These are phyloP conservation scores for Beris chalybata DNA, from an alignment of 2,888 invertebrate species.

Conservation along the genomic window DNA sequence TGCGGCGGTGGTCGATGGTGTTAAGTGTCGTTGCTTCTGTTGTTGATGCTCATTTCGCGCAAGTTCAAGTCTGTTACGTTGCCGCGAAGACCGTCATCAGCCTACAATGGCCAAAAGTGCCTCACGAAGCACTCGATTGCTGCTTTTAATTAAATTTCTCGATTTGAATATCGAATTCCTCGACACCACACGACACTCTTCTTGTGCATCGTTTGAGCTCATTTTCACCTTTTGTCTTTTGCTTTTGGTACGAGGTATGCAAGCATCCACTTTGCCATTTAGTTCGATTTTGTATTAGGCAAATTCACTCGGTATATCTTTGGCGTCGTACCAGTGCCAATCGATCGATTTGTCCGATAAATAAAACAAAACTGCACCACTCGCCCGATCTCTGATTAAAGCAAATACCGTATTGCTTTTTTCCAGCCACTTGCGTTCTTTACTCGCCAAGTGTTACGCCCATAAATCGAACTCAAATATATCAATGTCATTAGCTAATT, in stretches of 20 bases:
- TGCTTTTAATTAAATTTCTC: conserved; percentile 6
- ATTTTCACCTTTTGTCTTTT: too few species aligned
- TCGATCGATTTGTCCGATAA: too few species aligned
- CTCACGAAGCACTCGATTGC: not conserved
- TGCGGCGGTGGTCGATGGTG: not conserved
- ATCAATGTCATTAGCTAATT: conserved; percentile 35
- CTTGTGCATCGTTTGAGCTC: too few species aligned
- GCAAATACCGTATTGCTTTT: too few species aligned
- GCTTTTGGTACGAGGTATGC: too few species aligned
- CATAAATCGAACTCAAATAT: conserved; percentile 30
- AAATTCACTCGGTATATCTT: too few species aligned
- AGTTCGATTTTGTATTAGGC: too few species aligned
- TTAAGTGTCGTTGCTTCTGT: not conserved
- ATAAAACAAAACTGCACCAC: too few species aligned
- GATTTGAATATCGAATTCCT: not conserved
- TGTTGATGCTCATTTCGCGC: not conserved
- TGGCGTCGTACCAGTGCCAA: too few species aligned
- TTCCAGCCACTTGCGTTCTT: conserved; percentile 4
- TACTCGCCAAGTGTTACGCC: conserved; percentile 21
- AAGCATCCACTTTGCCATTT: too few species aligned
- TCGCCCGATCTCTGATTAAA: too few species aligned
- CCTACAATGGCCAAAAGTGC: not conserved
- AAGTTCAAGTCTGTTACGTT: not conserved
- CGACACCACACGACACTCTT: too few species aligned
- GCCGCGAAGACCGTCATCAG: not conserved